A percentile compares a stretch with the other conserved stretches of the same genome.
phyloP scores from a whole-genome alignment of 2,888 invertebrate genomes.

The Bruchidius siliquastri region DNA sequence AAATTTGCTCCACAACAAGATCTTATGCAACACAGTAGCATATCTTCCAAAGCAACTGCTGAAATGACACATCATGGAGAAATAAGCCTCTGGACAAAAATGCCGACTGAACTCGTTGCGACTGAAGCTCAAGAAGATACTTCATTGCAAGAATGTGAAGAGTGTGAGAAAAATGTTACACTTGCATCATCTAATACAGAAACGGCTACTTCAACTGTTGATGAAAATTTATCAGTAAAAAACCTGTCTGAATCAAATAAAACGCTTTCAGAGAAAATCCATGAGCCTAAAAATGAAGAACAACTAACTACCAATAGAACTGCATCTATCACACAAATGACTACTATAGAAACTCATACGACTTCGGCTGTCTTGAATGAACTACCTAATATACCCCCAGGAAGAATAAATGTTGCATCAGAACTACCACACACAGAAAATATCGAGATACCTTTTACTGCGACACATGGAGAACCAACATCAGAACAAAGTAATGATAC shows the following conservation, averaged over 20 bases:
- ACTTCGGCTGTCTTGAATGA: too few species aligned
- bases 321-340: too few species aligned
- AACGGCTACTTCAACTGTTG: not conserved
- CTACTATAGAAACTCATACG: too few species aligned
- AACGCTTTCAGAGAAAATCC: too few species aligned
- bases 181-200: not conserved
- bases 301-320: too few species aligned
- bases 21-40: not conserved
- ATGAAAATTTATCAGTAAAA: too few species aligned
- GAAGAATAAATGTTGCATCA: not conserved
- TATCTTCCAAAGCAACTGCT: too few species aligned
- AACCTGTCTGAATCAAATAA: too few species aligned
- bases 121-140: not conserved
- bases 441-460: not conserved
- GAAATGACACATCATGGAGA: too few species aligned
- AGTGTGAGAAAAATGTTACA: not conserved
- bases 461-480: not conserved
- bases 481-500: not conserved
- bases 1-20: not conserved
- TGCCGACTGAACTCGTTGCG: not conserved
- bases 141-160: not conserved
- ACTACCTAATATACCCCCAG: too few species aligned
- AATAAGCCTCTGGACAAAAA: too few species aligned
- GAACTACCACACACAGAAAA: not conserved
- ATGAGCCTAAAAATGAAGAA: too few species aligned